Percentiles rank a stretch among this genome's conserved stretches.
Evolutionary conservation across 2,797 vertebrate genomes (phyloP).

Genomic region (Enoplosus armatus): DNA sequence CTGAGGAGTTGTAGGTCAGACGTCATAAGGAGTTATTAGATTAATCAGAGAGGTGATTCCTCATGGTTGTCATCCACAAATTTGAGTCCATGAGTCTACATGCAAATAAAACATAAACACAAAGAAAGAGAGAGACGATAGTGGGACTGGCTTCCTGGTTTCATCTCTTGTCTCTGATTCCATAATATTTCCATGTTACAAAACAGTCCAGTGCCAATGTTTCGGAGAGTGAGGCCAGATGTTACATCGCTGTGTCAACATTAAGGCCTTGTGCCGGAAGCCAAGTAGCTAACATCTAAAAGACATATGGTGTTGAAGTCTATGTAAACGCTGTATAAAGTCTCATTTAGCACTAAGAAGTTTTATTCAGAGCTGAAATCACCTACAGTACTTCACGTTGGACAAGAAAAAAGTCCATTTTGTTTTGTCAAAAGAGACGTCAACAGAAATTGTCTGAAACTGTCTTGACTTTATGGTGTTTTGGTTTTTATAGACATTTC

Average conservation of each 20-base stretch:
- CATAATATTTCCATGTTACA: constrained; percentile 42
- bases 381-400: not conserved
- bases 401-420: not conserved
- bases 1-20: constrained; percentile 46
- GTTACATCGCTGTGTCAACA: constrained; percentile 44
- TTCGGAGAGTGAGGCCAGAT: constrained; percentile 52
- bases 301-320: constrained; percentile 24
- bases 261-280: constrained; percentile 2
- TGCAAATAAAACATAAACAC: constrained; percentile 28
- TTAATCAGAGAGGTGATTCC: constrained; percentile 36
- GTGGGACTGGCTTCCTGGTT: not conserved
- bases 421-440: not conserved
- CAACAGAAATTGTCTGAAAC: not conserved
- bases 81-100: constrained; percentile 24
- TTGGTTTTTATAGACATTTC: not conserved
- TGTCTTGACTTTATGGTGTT: not conserved
- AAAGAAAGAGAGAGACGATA: constrained; percentile 5
- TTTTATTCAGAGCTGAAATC: constrained; percentile 11
- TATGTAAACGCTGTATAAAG: not conserved
- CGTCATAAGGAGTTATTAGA: constrained; percentile 40
- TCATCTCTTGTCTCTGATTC: constrained; percentile 24
- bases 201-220: constrained; percentile 26
- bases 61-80: constrained; percentile 27
- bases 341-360: constrained; percentile 26
- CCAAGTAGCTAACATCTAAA: constrained; percentile 32